Evolutionary conservation across 2,888 invertebrate species (phyloP).

Genomic region (Byasa hedistus): DNA sequence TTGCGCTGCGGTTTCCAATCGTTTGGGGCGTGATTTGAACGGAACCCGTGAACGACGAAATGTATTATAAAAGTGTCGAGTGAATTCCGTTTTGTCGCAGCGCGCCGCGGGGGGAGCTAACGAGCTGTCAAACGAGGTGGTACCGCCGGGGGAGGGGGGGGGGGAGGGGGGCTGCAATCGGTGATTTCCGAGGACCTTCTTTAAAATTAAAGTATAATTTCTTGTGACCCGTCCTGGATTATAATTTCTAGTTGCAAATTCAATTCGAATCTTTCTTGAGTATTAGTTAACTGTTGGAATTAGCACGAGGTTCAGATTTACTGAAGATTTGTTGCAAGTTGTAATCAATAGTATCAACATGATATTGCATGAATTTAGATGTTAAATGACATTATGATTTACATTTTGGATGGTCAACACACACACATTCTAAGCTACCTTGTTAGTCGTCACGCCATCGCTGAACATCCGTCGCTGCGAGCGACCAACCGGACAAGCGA

Average conservation of each 20-base stretch:
- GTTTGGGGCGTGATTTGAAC: background rate
- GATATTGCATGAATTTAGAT: no score
- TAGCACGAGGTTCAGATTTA: no score
- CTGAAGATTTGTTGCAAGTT: no score
- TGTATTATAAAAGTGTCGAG: conserved; percentile 16
- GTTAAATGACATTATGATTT: no score
- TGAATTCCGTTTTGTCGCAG: conserved; percentile 3
- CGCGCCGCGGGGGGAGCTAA: conserved; percentile 16
- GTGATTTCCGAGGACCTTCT: background rate
- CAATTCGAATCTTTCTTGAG: background rate
- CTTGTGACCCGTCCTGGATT: background rate
- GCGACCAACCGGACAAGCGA: no score
- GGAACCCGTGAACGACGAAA: background rate
- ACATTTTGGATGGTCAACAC: no score
- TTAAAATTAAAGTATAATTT: conserved; percentile 19
- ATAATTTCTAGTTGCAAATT: background rate
- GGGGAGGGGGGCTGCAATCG: conserved; percentile 1
- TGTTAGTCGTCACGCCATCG: no score
- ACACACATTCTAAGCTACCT: no score
- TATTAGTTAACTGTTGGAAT: background rate
- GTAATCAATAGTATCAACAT: no score
- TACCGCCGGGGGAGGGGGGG: conserved; percentile 13
- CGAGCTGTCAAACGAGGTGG: conserved; percentile 28
- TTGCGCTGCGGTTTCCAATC: background rate
- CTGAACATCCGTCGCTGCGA: no score